phyloP scores from a whole-genome alignment of 1,140 invertebrate species.

The Homarus americanus region DNA sequence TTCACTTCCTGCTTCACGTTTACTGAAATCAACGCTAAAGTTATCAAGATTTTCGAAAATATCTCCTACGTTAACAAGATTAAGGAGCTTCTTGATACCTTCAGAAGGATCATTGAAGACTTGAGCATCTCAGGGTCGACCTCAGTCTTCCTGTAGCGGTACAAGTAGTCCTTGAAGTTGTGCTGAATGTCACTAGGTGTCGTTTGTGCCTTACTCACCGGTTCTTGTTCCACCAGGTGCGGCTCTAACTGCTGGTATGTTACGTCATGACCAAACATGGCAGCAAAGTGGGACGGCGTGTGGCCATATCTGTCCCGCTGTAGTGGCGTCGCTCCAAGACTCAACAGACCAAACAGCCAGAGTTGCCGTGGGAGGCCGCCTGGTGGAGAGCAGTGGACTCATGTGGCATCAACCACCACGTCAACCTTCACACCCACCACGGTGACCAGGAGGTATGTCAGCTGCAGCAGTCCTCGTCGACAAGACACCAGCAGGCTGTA shows the following conservation, averaged over 20 bases:
- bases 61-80: neutral
- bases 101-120: slow-evolving; percentile 13
- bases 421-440: neutral
- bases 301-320: slow-evolving; percentile 19
- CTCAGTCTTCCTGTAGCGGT: neutral
- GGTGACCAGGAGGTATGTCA: slow-evolving; percentile 25
- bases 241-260: slow-evolving; percentile 31
- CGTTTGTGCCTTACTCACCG: neutral
- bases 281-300: slow-evolving; percentile 49
- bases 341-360: slow-evolving; percentile 15
- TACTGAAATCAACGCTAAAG: slow-evolving; percentile 24
- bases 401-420: slow-evolving; percentile 1
- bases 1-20: slow-evolving; percentile 48
- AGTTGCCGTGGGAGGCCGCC: slow-evolving; percentile 33
- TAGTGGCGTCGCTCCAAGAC: neutral
- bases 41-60: neutral
- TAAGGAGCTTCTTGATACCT: slow-evolving; percentile 15
- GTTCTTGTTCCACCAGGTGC: neutral
- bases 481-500: slow-evolving; percentile 16
- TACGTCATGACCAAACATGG: slow-evolving; percentile 42
- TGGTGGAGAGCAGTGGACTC: slow-evolving; percentile 49
- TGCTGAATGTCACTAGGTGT: neutral
- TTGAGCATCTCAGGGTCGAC: neutral
- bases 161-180: slow-evolving; percentile 24
- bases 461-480: slow-evolving; percentile 22